Percentiles rank a stretch among this genome's conserved stretches.
Evolutionary conservation across 2,113 vertebrate genomes (phyloP).

Genomic region (rat (Rattus norvegicus)): DNA sequence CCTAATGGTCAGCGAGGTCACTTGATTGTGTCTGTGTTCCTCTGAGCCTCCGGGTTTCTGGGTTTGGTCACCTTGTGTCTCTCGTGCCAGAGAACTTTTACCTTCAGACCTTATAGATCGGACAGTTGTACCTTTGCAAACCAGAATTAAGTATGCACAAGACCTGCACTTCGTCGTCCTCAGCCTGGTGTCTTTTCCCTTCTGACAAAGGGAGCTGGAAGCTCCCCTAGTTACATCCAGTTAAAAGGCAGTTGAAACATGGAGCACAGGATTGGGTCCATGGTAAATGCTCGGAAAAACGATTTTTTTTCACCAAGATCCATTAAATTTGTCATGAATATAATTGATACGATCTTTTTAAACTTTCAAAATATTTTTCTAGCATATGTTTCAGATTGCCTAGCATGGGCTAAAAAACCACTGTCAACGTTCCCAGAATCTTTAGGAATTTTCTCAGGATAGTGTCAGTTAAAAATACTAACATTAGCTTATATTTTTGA

Average conservation of each 20-base stretch:
- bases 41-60: not conserved
- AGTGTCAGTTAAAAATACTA: conserved; percentile 43
- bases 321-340: conserved; percentile 6
- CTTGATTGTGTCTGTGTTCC: not conserved
- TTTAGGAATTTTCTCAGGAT: conserved; percentile 58
- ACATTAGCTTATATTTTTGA: conserved; percentile 11
- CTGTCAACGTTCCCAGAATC: conserved; percentile 1
- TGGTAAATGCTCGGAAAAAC: not conserved
- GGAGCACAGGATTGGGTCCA: not conserved
- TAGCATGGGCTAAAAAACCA: conserved; percentile 25
- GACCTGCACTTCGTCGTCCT: too few species aligned
- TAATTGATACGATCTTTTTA: conserved; percentile 24
- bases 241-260: not conserved
- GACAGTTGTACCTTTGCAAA: not conserved
- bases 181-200: not conserved
- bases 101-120: not conserved
- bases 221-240: not conserved
- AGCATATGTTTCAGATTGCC: conserved; percentile 55
- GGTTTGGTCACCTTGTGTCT: not conserved
- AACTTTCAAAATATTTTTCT: conserved; percentile 58
- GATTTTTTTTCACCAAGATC: not conserved
- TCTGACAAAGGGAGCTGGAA: not conserved
- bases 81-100: not conserved
- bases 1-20: not conserved
- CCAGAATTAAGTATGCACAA: not conserved